These are phyloP conservation scores for Hippocampus abdominalis DNA, from an alignment of 2,113 vertebrate species.

Conservation along the genomic window DNA sequence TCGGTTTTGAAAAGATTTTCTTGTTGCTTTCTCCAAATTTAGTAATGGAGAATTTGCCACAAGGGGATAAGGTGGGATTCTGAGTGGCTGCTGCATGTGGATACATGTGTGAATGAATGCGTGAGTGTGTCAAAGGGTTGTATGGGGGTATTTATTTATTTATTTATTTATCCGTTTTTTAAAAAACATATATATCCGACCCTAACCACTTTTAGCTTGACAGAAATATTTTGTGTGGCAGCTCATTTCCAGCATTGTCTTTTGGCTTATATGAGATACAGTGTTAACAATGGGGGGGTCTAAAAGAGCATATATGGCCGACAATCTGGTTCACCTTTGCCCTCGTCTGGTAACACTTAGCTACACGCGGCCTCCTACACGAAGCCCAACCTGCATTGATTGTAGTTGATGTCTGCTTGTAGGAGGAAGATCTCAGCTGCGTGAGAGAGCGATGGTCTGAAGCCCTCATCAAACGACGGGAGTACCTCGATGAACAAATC, in stretches of 20 bases:
- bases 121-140: slow-evolving; percentile 9
- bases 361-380: slow-evolving; percentile 6
- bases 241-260: slow-evolving; percentile 10
- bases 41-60: slow-evolving; percentile 22
- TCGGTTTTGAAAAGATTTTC: slow-evolving; percentile 19
- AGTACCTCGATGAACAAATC: slow-evolving; percentile 96
- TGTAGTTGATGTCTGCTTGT: slow-evolving; percentile 33
- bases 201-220: not conserved
- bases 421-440: slow-evolving; percentile 97
- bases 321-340: slow-evolving; percentile 5
- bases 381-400: slow-evolving; percentile 25
- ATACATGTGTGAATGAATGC: not conserved
- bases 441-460: slow-evolving; percentile 94
- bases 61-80: slow-evolving; percentile 43
- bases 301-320: slow-evolving; percentile 5
- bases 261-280: slow-evolving; percentile 3
- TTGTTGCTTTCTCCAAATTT: slow-evolving; percentile 9
- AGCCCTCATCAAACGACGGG: slow-evolving; percentile 89
- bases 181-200: not conserved
- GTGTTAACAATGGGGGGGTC: not conserved
- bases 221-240: slow-evolving; percentile 13
- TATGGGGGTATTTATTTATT: not conserved
- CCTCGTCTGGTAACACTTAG: not conserved
- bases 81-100: slow-evolving; percentile 15
- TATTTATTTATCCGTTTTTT: slow-evolving; percentile 5